A percentile compares a stretch with the other conserved stretches of the same genome.
Evolutionary conservation across 2,113 vertebrate species (phyloP).

Genomic region (Oreochromis tanganicae): DNA sequence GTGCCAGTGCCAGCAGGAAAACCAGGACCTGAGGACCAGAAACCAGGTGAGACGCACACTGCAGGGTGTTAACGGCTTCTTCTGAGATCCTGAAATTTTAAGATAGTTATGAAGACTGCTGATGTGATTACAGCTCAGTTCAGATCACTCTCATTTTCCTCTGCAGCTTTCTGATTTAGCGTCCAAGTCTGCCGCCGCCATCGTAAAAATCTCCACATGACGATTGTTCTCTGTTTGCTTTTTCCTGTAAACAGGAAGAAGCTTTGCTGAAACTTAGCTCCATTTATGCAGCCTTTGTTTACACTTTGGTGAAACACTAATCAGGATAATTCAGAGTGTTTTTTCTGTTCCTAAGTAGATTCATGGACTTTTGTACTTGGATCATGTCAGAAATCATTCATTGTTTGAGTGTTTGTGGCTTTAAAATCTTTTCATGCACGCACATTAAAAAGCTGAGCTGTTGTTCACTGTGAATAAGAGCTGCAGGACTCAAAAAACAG

Average conservation of each 20-base stretch:
- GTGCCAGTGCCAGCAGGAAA: slow-evolving; percentile 67
- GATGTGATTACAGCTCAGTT: neutral
- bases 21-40: slow-evolving; percentile 63
- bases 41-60: slow-evolving; percentile 51
- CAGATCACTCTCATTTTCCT: neutral
- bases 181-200: fast-evolving
- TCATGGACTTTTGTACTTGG: neutral
- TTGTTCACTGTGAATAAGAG: neutral
- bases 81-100: neutral
- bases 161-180: neutral
- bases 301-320: neutral
- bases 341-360: neutral
- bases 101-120: neutral
- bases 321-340: neutral
- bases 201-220: neutral
- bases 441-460: neutral
- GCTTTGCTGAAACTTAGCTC: neutral
- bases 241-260: too few species aligned
- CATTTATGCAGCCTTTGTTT: neutral
- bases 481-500: neutral
- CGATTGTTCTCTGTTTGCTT: neutral
- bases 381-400: neutral
- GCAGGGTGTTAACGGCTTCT: fast-evolving
- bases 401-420: neutral
- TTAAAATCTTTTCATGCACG: neutral